These are phyloP conservation scores for Sweltsa coloradensis DNA, from an alignment of 1,140 invertebrate genomes.

Conservation along the genomic window DNA sequence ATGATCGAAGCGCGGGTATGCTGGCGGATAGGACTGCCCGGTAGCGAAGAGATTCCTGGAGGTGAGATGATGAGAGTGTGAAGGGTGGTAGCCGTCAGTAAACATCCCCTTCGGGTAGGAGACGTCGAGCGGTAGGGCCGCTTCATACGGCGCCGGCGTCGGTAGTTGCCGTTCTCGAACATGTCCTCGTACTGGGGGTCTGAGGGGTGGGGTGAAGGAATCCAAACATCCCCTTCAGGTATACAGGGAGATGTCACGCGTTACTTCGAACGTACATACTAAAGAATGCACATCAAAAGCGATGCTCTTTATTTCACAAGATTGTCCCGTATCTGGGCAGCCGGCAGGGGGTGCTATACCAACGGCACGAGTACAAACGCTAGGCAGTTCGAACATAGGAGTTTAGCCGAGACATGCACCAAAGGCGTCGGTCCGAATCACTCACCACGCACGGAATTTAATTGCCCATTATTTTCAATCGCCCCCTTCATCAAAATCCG, in stretches of 20 bases:
- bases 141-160: slow-evolving; percentile 73
- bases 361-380: too few species aligned
- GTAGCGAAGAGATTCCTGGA: slow-evolving; percentile 3
- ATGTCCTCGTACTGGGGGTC: slow-evolving; percentile 81
- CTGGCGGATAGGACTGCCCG: too few species aligned
- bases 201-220: slow-evolving; percentile 31
- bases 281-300: neutral
- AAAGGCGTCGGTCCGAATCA: too few species aligned
- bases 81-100: neutral
- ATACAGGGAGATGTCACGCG: neutral
- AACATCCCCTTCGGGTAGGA: slow-evolving; percentile 7
- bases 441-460: too few species aligned
- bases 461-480: too few species aligned
- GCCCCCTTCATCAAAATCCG: too few species aligned
- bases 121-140: slow-evolving; percentile 38
- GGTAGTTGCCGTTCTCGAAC: slow-evolving; percentile 94
- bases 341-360: too few species aligned
- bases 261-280: neutral
- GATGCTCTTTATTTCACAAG: neutral
- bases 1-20: slow-evolving; percentile 3
- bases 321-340: too few species aligned
- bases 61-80: neutral
- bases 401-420: too few species aligned
- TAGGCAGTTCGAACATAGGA: too few species aligned
- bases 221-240: neutral